Evolutionary conservation across 2,888 invertebrate species (phyloP), one percentile per base, ranked within the genome.

Genomic region (Aphelenchoides bicaudatus): DNA sequence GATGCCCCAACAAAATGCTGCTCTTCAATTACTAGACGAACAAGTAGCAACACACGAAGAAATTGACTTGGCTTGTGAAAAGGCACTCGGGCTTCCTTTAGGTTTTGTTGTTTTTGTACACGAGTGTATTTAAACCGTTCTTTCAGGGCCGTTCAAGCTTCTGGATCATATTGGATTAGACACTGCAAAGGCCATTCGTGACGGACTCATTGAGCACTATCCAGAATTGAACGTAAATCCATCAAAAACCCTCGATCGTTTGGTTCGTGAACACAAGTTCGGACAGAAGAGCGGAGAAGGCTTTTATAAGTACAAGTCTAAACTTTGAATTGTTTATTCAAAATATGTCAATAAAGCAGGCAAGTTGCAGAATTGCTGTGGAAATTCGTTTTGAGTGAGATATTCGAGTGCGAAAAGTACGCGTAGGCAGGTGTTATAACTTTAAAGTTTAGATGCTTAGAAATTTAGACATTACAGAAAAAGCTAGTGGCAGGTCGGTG

Each of bases 31-130:
- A 16, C 56, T 58, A 16, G 58, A 58, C n/a, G 10, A 25, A n/a
- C 43, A 30, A 4, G 21, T 39, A 5, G 58, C 58, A 5, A 59
- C 43, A 8, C 29, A 34, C 2, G 59, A 58, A 16, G 59, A 58
- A 6, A 57, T 58, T 16, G 58, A 58, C 30, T 6, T 39, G 16
- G 58, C 39, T 10, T 58, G 57, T 3, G n/a, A 37, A 19, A 60
- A 31, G 19, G 58, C 56, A 4, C 28, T 58, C 21, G 58, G 58
- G 4, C 25, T 59, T 53, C 59, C 58, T 2, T 5, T 60, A 10
- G 58, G 58, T 2, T n/a, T n/a, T n/a, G n/a, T n/a, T n/a, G n/a
- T n/a, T n/a, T n/a, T n/a, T n/a, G n/a, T n/a, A n/a, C n/a, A n/a
- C n/a, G n/a, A n/a, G n/a, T n/a, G n/a, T n/a, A n/a, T n/a, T n/a